phyloP scores from a whole-genome alignment of 1,140 invertebrate genomes.

The Melitaea cinxia region DNA sequence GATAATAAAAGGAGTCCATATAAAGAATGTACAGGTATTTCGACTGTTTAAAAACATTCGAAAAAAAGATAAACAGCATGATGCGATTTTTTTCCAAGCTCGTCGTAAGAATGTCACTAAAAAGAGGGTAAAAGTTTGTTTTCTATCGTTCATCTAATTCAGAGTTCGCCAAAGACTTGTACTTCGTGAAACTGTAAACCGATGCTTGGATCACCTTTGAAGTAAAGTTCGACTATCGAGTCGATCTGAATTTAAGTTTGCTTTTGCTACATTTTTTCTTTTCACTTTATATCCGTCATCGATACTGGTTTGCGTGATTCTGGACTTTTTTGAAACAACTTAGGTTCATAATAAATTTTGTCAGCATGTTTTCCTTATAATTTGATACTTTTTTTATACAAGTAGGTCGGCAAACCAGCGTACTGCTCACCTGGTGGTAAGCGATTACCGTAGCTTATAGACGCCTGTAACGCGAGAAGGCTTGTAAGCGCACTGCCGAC shows the following conservation, averaged over 20 bases:
- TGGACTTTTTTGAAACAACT: too few relatives aligned
- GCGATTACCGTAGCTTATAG: too few relatives aligned
- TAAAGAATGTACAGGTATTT: not conserved
- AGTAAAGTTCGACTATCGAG: constrained; percentile 28
- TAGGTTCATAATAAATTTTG: too few relatives aligned
- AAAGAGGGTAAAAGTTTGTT: constrained; percentile 20
- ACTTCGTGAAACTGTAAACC: constrained; percentile 31
- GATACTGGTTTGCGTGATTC: too few relatives aligned
- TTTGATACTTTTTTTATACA: too few relatives aligned
- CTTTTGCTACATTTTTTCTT: not conserved
- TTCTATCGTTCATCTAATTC: constrained; percentile 29
- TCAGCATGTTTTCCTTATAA: too few relatives aligned
- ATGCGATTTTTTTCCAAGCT: not conserved
- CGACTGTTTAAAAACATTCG: not conserved
- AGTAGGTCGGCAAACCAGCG: too few relatives aligned
- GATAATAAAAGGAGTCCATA: too few relatives aligned
- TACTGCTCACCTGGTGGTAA: too few relatives aligned
- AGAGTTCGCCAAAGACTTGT: constrained; percentile 27
- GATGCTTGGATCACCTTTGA: constrained; percentile 33
- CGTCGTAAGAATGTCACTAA: constrained; percentile 25
- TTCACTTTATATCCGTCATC: too few relatives aligned
- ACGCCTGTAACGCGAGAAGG: too few relatives aligned
- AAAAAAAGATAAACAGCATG: not conserved
- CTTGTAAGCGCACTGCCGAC: too few relatives aligned
- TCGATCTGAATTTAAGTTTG: constrained; percentile 7